Percentiles rank a stretch among this genome's conserved stretches.
These are phyloP conservation scores for Ochotona princeps DNA, from an alignment of 2,113 vertebrate species.

Conservation along the genomic window DNA sequence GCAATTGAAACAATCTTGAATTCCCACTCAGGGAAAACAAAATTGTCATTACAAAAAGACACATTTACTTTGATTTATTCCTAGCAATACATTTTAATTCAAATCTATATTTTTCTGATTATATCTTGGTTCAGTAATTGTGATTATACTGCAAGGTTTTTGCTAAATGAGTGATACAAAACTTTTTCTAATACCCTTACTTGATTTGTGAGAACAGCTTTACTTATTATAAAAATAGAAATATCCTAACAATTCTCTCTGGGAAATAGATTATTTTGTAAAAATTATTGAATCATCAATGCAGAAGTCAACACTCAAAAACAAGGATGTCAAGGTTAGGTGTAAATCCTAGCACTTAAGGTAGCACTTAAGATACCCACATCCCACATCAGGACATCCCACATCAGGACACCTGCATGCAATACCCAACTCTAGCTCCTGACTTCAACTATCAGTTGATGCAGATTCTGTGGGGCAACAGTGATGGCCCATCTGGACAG, in stretches of 20 bases:
- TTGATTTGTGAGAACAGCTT: conserved; percentile 38
- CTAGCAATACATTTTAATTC: conserved; percentile 70
- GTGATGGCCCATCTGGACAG: too few species aligned
- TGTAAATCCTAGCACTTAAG: too few species aligned
- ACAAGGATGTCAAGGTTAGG: not conserved
- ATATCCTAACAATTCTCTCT: conserved; percentile 11
- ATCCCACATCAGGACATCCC: too few species aligned
- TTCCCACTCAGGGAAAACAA: conserved; percentile 71
- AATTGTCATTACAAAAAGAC: conserved; percentile 67
- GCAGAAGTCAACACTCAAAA: conserved; percentile 42
- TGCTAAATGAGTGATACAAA: conserved; percentile 47
- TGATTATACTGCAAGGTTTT: conserved; percentile 43
- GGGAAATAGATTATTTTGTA: conserved; percentile 52
- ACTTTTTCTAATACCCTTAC: conserved; percentile 62
- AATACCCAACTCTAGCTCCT: too few species aligned
- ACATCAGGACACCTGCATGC: too few species aligned
- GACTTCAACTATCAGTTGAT: too few species aligned
- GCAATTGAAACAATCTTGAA: conserved; percentile 73
- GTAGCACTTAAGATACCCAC: too few species aligned
- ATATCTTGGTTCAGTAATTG: conserved; percentile 61
- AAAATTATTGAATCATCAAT: not conserved
- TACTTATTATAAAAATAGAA: conserved; percentile 50
- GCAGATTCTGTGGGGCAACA: too few species aligned
- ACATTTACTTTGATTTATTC: conserved; percentile 74
- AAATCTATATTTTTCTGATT: conserved; percentile 68